Conservation (phyloP, 2,888 invertebrate species). For the Epistrophella euchroma region DNA sequence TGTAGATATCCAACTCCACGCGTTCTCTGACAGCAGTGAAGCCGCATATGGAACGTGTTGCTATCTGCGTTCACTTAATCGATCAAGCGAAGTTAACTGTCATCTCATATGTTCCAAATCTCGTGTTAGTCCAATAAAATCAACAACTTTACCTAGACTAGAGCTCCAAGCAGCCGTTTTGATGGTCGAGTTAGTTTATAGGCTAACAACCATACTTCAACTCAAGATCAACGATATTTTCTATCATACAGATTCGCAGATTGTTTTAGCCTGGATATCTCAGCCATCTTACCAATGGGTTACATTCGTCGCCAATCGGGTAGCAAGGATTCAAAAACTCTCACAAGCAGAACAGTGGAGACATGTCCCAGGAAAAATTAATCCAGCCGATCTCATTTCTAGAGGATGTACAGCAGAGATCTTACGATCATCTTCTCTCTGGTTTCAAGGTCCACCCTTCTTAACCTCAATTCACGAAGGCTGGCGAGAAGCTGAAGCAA, state of each 20-base stretch:
- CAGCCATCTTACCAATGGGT: no score
- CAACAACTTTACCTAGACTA: slow-evolving; percentile 16
- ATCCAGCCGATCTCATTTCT: slow-evolving; percentile 67
- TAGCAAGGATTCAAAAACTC: no score
- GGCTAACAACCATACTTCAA: neutral
- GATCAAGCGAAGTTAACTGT: no score
- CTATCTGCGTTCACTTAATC: no score
- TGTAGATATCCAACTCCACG: no score
- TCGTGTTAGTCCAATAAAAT: slow-evolving; percentile 6
- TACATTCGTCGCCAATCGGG: no score
- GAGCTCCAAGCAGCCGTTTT: slow-evolving; percentile 22
- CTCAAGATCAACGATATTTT: neutral
- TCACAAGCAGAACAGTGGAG: neutral
- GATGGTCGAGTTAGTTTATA: slow-evolving; percentile 18
- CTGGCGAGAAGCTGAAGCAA: neutral
- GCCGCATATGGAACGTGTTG: no score
- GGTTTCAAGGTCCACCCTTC: neutral
- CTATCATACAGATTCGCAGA: slow-evolving; percentile 33
- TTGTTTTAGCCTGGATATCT: no score
- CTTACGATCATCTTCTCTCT: slow-evolving; percentile 17
- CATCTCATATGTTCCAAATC: neutral
- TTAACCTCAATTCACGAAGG: neutral
- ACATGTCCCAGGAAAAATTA: slow-evolving; percentile 54
- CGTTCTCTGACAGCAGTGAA: no score
- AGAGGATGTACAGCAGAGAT: slow-evolving; percentile 50